Evolutionary conservation across 2,113 vertebrate genomes (phyloP), one percentile per base, ranked within the genome.

Genomic region (Mobula birostris): DNA sequence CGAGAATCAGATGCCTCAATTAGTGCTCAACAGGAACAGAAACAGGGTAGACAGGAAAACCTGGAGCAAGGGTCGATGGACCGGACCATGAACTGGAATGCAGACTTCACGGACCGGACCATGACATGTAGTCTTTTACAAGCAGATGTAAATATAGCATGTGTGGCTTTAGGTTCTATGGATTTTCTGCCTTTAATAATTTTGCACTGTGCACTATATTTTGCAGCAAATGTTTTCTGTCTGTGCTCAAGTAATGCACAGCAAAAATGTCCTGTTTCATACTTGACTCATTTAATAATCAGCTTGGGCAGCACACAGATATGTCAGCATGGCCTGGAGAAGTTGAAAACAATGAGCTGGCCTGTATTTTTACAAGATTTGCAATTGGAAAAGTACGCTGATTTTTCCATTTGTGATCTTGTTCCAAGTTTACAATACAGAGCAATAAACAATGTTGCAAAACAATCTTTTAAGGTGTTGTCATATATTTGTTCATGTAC

Each of bases 231-330:
- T 21, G 72, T 74, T 24, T 74, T 24, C 7, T 66, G 8, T 66
- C 63, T 66, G 7, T 66, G 14, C 14, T 8, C 8, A 66, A 11
- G 7, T 74, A 21, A 74, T 0, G 72, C 72, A 74, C 72, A 74
- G 72, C 72, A 74, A 74, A 74, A 74, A 19, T 74, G 15, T 58
- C 61, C 85, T 90, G 61, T 90, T 90, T 90, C 61, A 90, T 66
- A 32, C 61, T 66, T 90, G 85, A 90, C 85, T 61, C 85, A 90
- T 68, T 83, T 68, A 90, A 32, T 90, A 14, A 68, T 61, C 85
- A 90, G 21, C 85, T 66, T 85, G 82, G 19, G 48, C 48, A 85
- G 48, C 82, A 85, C 82, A 85, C 82, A 27, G 82, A 85, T 87
- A 87, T 66, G 85, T 90, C 85, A 90, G n/a, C 85, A 90, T 36